These are phyloP conservation scores for Pangasius macronema DNA, from an alignment of 2,797 vertebrate species.

Conservation along the genomic window DNA sequence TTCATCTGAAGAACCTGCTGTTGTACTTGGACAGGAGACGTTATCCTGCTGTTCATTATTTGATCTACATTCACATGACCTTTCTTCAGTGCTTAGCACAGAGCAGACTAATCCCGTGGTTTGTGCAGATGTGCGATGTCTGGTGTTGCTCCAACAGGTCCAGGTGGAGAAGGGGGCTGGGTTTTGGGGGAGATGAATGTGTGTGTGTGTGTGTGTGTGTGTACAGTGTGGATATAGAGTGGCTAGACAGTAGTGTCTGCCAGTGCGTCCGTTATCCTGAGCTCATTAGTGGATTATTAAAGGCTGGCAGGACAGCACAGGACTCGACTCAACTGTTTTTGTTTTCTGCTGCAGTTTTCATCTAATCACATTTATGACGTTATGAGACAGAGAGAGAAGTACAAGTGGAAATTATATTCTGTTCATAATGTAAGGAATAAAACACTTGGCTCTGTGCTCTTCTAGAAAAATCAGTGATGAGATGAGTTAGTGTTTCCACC, in stretches of 20 bases:
- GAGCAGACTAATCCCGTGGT: slow-evolving; percentile 34
- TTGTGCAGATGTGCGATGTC: slow-evolving; percentile 37
- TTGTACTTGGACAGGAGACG: not conserved
- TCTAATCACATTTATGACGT: not conserved
- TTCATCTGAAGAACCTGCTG: not conserved
- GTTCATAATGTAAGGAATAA: not conserved
- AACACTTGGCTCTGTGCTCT: not conserved
- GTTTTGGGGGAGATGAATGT: not conserved
- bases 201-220: not conserved
- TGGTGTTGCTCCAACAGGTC: slow-evolving; percentile 24
- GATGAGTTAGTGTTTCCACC: not conserved
- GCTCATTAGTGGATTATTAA: slow-evolving; percentile 73
- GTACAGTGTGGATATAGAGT: slow-evolving; percentile 7
- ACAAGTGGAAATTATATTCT: not conserved
- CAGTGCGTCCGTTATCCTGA: slow-evolving; percentile 63
- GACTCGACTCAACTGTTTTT: not conserved
- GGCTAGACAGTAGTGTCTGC: slow-evolving; percentile 63
- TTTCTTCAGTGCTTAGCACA: not conserved
- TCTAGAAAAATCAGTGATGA: not conserved
- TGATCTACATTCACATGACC: not conserved
- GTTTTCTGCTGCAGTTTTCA: not conserved
- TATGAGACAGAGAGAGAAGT: not conserved
- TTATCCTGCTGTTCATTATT: slow-evolving; percentile 20
- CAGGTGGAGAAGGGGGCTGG: slow-evolving; percentile 8
- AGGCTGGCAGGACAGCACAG: slow-evolving; percentile 32